Evolutionary conservation across 23 tunicate species (phyloP).

Genomic region (Styela clava): DNA sequence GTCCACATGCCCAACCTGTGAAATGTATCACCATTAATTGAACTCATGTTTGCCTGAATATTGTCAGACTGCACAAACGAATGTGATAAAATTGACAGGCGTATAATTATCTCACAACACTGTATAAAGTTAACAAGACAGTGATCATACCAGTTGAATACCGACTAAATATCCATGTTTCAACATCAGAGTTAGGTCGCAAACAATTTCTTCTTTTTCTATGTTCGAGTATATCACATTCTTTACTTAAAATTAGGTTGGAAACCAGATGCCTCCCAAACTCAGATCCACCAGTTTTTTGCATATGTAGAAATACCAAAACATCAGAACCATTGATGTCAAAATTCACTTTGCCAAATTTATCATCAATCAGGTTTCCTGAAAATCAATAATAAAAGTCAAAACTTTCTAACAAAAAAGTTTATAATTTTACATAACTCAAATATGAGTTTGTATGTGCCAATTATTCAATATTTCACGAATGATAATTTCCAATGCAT

Average conservation of each 20-base stretch:
- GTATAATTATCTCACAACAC: too few relatives aligned
- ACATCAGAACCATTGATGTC: constrained; percentile 77
- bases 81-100: too few relatives aligned
- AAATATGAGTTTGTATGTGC: not conserved
- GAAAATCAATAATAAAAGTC: too few relatives aligned
- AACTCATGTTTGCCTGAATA: too few relatives aligned
- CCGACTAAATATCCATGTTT: constrained; percentile 83
- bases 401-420: too few relatives aligned
- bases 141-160: constrained; percentile 67
- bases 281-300: constrained; percentile 88
- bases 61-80: too few relatives aligned
- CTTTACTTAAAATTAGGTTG: constrained; percentile 25
- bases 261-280: constrained; percentile 64
- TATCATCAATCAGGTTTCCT: too few relatives aligned
- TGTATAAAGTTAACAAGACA: too few relatives aligned
- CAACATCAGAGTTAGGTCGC: constrained; percentile 49
- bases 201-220: constrained; percentile 38
- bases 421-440: too few relatives aligned
- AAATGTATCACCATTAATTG: too few relatives aligned
- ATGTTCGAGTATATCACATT: constrained; percentile 23
- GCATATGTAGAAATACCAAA: constrained; percentile 82
- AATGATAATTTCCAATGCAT: too few relatives aligned
- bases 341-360: constrained; percentile 34
- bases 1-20: constrained; percentile 92
- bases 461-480: too few relatives aligned